Conservation (phyloP, 1,140 invertebrate genomes). For the Aphaenogaster floridana region DNA sequence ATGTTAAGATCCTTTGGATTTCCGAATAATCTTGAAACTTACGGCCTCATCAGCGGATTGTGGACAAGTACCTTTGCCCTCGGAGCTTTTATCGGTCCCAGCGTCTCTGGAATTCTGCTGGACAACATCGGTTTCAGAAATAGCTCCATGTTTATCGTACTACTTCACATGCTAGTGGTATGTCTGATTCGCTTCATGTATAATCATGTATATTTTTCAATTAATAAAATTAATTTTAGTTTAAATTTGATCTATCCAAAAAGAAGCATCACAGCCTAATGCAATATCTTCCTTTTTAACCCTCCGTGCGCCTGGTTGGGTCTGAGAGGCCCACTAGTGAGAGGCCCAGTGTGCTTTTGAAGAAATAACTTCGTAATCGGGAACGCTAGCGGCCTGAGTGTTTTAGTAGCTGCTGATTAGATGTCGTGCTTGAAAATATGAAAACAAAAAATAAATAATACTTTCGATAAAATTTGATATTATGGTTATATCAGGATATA, state of each 20-base stretch:
- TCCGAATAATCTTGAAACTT: constrained; percentile 93
- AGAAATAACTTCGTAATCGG: too few species aligned
- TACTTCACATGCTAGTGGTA: constrained; percentile 90
- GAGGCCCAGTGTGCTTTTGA: too few species aligned
- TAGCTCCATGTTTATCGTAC: constrained; percentile 91
- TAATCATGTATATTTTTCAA: neutral
- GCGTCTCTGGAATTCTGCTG: constrained; percentile 91
- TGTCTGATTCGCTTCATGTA: constrained; percentile 76
- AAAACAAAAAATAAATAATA: too few species aligned
- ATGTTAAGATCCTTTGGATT: constrained; percentile 89
- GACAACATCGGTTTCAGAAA: constrained; percentile 91
- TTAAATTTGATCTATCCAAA: neutral
- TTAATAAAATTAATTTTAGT: neutral
- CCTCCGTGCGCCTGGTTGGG: too few species aligned
- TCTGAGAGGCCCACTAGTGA: too few species aligned
- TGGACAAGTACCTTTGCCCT: constrained; percentile 95
- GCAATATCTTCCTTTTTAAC: neutral
- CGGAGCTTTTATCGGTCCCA: constrained; percentile 94
- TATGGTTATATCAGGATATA: too few species aligned
- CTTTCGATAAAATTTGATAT: too few species aligned
- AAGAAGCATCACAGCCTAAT: neutral
- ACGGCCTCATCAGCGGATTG: constrained; percentile 93
- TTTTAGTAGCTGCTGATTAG: too few species aligned
- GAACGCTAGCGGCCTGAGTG: too few species aligned
- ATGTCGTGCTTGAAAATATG: too few species aligned